Base-by-base conservation (phyloP, 2,113 vertebrate species). In the Nibea coibor region DNA sequence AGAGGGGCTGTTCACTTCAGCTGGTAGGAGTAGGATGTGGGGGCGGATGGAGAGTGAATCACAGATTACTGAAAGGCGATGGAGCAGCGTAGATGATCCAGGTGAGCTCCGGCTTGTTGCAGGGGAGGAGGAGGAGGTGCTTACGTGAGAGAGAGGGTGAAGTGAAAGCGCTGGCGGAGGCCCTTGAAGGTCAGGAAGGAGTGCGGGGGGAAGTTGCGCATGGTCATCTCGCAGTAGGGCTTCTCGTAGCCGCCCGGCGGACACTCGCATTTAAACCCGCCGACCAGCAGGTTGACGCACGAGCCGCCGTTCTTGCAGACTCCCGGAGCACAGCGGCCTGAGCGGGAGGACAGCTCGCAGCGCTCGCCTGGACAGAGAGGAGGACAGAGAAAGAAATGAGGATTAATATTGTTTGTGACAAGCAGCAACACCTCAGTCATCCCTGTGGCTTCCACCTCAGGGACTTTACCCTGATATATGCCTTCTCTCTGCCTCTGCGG, bases 181-280 rank as follows among this genome's bases (percentile, higher is more conserved):
- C 98, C 98, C 9, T 94, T 97, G 90, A 98, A 98, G 86, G 98
- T 99, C 93, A 99, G 69, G 92, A 99, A 99, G 88, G 97, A 97
- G 51, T 84, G 94, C 0, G 95, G 95, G 0, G 97, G 96, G 87
- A 99, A 99, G 93, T 97, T 97, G 65, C 97, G 96, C 0, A 97
- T 97, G 91, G 95, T 97, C 96, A 98, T 96, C 92, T 95, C 91
- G 57, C 98, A 99, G 94, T 95, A 98, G 1, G 98, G 97, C 43
- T 96, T 97, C 93, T 99, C 97, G 0, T 95, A 98, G 87, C 95
- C 96, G 48, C 97, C 97, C 0, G 94, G 76, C 0, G 94, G 96
- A 89, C 98, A 99, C 82, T 98, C 96, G 4, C 98, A 99, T 77
- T 95, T 96, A 84, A 99, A 98, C 3, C 98, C 98, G 0, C 98